Evolutionary conservation across 37 sponge, comb jelly and placozoan genomes (phyloP), one percentile per base, ranked within the genome.

Genomic region (Theonella swinhoei): DNA sequence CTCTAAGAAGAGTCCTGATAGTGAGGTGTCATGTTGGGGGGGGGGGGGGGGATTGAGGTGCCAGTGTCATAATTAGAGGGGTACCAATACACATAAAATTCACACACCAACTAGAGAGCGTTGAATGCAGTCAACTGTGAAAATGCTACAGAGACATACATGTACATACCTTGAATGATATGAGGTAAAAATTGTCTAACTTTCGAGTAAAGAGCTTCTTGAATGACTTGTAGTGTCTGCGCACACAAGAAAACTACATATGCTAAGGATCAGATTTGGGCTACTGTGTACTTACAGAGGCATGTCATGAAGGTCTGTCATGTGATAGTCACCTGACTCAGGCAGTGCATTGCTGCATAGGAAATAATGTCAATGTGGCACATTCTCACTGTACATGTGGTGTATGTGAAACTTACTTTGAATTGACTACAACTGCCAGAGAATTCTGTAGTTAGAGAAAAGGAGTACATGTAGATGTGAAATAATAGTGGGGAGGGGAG

Each of bases 81-180:
- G n/a, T n/a, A n/a, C n/a, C n/a, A n/a, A n/a, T n/a, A n/a, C n/a
- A n/a, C n/a, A n/a, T n/a, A n/a, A n/a, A n/a, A n/a, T n/a, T n/a
- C n/a, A n/a, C n/a, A n/a, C n/a, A n/a, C n/a, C n/a, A n/a, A n/a
- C n/a, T n/a, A n/a, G n/a, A n/a, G n/a, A n/a, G n/a, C n/a, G n/a
- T n/a, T n/a, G n/a, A n/a, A n/a, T n/a, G n/a, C n/a, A n/a, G n/a
- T n/a, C n/a, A n/a, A n/a, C n/a, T n/a, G n/a, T n/a, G n/a, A n/a
- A n/a, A n/a, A n/a, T n/a, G n/a, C n/a, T n/a, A n/a, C n/a, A n/a
- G n/a, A n/a, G n/a, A n/a, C n/a, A n/a, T n/a, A n/a, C n/a, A n/a
- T n/a, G 17, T 66, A 28, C 37, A 22, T 69, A 89, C 89, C 79
- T 89, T 83, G 66, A 89, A 83, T 35, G 89, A 71, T 39, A 89